Conservation (phyloP, 1,140 invertebrate species). For the Amphibalanus amphitrite region DNA sequence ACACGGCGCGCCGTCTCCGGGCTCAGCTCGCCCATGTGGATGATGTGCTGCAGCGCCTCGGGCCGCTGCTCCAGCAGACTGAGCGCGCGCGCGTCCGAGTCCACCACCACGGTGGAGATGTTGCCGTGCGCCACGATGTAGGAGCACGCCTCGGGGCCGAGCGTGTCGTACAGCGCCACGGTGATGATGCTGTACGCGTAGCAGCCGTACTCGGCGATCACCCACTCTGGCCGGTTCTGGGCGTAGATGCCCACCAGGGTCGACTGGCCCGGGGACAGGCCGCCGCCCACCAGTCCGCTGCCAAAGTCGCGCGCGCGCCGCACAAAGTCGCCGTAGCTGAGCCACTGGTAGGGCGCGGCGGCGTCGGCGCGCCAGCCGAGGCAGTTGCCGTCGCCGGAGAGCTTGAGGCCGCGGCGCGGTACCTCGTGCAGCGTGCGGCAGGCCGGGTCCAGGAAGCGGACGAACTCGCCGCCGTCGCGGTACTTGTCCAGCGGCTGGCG, state of each 20-base stretch:
- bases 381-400: neutral
- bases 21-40: neutral
- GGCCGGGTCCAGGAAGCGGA: neutral
- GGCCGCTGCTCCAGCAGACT: neutral
- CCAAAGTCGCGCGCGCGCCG: slow-evolving; percentile 1
- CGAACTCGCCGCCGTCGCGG: neutral
- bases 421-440: neutral
- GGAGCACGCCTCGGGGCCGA: slow-evolving; percentile 17
- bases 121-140: slow-evolving; percentile 19
- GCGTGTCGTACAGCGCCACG: slow-evolving; percentile 19
- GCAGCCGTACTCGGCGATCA: neutral
- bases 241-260: slow-evolving; percentile 1
- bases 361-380: neutral
- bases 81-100: slow-evolving; percentile 14
- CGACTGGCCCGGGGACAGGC: neutral
- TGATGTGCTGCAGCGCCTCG: neutral
- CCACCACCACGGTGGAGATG: slow-evolving; percentile 27
- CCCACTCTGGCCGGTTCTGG: slow-evolving; percentile 2
- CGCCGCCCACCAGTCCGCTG: neutral
- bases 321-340: neutral
- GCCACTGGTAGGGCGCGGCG: neutral
- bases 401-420: neutral
- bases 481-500: neutral
- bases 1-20: neutral
- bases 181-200: slow-evolving; percentile 9